Conservation (phyloP, 2,888 invertebrate species). For the Cheilosia vulpina region DNA sequence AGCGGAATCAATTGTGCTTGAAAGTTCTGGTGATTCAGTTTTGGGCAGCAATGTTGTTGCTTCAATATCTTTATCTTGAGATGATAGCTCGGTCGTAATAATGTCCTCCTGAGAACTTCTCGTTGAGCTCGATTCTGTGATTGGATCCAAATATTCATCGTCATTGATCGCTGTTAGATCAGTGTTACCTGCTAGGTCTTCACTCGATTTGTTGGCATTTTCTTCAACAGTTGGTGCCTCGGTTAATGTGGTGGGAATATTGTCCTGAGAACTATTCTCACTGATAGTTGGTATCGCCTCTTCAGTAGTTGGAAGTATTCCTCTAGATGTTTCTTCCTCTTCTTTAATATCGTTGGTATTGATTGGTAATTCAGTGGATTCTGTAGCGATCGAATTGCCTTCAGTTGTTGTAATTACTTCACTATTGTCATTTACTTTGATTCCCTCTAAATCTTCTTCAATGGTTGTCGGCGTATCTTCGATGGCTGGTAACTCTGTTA, state of each 20-base stretch:
- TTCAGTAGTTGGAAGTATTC: not conserved
- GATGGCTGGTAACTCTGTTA: not conserved
- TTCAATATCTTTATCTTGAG: not conserved
- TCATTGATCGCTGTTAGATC: slow-evolving; percentile 7
- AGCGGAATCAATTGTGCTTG: not conserved
- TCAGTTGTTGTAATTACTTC: not conserved
- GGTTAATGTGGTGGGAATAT: not conserved
- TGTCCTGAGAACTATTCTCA: not conserved
- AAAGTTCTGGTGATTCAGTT: not conserved
- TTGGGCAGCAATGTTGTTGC: not conserved
- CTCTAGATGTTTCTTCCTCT: not conserved
- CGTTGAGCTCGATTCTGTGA: not conserved
- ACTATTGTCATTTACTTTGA: not conserved
- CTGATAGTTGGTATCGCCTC: not conserved
- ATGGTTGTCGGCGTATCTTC: not conserved
- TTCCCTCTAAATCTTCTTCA: not conserved
- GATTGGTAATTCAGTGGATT: not conserved
- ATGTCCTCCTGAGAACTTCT: not conserved
- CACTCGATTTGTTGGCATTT: not conserved
- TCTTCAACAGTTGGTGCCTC: not conserved
- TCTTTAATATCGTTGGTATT: not conserved
- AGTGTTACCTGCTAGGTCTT: not conserved
- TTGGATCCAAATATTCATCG: slow-evolving; percentile 3
- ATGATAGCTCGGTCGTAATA: not conserved
- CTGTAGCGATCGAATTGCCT: not conserved